Evolutionary conservation across 2,888 invertebrate genomes (phyloP).

Genomic region (Ichneumon xanthorius): DNA sequence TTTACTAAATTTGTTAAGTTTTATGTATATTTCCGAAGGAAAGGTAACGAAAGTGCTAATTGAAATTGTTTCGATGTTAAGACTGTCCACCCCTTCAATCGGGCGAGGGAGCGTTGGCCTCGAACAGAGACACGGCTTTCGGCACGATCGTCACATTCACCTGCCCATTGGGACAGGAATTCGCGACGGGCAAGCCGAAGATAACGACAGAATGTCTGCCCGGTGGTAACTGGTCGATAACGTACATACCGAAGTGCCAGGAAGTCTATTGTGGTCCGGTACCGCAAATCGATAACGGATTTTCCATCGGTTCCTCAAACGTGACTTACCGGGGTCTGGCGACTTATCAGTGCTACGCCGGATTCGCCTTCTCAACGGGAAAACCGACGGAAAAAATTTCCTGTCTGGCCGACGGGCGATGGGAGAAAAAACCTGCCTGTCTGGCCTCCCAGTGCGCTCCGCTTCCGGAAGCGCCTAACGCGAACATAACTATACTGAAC

Average conservation of each 20-base stretch:
- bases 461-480: constrained; percentile 94
- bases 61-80: constrained; percentile 80
- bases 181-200: constrained; percentile 94
- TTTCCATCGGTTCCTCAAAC: constrained; percentile 97
- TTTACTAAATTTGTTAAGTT: not conserved
- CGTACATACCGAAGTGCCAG: constrained; percentile 97
- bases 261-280: constrained; percentile 99
- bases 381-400: constrained; percentile 95
- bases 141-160: constrained; percentile 95
- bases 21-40: not conserved
- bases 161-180: constrained; percentile 97
- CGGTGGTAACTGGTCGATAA: constrained; percentile 96
- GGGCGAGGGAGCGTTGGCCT: constrained; percentile 95
- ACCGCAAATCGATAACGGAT: constrained; percentile 98
- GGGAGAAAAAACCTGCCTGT: constrained; percentile 97
- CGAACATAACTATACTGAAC: constrained; percentile 94
- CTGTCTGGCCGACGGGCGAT: constrained; percentile 95
- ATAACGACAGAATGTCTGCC: constrained; percentile 94
- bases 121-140: constrained; percentile 96
- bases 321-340: constrained; percentile 97
- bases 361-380: constrained; percentile 96
- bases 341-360: constrained; percentile 98
- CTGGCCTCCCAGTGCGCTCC: constrained; percentile 96
- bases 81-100: constrained; percentile 95
- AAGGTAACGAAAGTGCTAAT: not conserved